Evolutionary conservation across 2,888 invertebrate species (phyloP).

Genomic region (Amphiduros pacificus): DNA sequence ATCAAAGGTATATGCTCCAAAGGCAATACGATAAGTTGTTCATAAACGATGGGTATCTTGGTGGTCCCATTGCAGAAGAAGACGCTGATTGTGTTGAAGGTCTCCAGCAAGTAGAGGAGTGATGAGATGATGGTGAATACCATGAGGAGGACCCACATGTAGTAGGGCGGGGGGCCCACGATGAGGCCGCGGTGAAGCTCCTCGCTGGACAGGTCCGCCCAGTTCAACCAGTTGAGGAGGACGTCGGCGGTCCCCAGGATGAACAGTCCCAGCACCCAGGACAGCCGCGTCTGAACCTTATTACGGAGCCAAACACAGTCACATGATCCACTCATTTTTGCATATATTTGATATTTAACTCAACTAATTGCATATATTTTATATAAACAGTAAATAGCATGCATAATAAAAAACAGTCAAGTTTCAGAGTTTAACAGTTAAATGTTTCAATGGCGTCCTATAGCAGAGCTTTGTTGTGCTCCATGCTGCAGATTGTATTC

Average conservation of each 20-base stretch:
- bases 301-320: neutral
- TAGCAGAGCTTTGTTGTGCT: too few species aligned
- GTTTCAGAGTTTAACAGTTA: too few species aligned
- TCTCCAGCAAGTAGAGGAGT: slow-evolving; percentile 25
- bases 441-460: too few species aligned
- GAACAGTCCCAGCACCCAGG: slow-evolving; percentile 23
- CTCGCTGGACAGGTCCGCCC: slow-evolving; percentile 8
- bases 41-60: slow-evolving; percentile 23
- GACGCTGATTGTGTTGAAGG: slow-evolving; percentile 27
- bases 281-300: slow-evolving; percentile 14
- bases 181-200: slow-evolving; percentile 18
- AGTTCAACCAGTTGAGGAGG: slow-evolving; percentile 17
- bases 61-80: slow-evolving; percentile 15
- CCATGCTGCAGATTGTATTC: too few species aligned
- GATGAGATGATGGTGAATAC: slow-evolving; percentile 25
- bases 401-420: too few species aligned
- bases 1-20: slow-evolving; percentile 29
- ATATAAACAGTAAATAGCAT: too few species aligned
- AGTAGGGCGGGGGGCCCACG: slow-evolving; percentile 11
- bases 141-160: slow-evolving; percentile 19
- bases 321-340: neutral
- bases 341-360: too few species aligned
- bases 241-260: slow-evolving; percentile 20
- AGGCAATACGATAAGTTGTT: slow-evolving; percentile 19
- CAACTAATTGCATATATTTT: too few species aligned